These are phyloP conservation scores for Hymenochirus boettgeri DNA, from an alignment of 2,113 vertebrate species.

Conservation along the genomic window DNA sequence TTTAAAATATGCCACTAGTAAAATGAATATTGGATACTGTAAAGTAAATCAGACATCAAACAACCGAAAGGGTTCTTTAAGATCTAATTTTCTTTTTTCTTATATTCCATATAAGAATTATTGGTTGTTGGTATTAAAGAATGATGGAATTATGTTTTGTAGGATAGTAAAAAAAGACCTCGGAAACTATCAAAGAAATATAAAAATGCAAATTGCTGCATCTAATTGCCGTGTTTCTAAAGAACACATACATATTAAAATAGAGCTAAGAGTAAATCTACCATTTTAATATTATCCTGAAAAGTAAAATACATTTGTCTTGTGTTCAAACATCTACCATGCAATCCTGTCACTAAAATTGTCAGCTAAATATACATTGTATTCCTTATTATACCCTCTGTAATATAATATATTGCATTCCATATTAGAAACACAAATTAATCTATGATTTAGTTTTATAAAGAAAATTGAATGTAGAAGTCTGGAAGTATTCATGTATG, in stretches of 20 bases:
- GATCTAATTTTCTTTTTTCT: neutral
- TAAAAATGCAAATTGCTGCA: constrained; percentile 12
- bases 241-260: neutral
- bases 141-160: neutral
- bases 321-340: too few relatives aligned
- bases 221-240: constrained; percentile 3
- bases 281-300: neutral
- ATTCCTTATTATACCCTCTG: too few relatives aligned
- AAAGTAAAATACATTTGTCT: neutral
- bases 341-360: too few relatives aligned
- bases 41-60: neutral
- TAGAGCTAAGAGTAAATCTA: neutral
- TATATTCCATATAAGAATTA: neutral
- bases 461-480: too few relatives aligned
- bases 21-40: neutral
- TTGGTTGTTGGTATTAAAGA: neutral
- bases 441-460: too few relatives aligned
- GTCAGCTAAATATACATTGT: too few relatives aligned
- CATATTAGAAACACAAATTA: too few relatives aligned
- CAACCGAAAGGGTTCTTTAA: neutral
- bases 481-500: too few relatives aligned
- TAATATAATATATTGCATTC: too few relatives aligned
- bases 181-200: neutral
- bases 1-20: neutral
- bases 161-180: neutral